These are phyloP conservation scores for Papilio demoleus DNA, from an alignment of 2,888 invertebrate species.

Conservation along the genomic window DNA sequence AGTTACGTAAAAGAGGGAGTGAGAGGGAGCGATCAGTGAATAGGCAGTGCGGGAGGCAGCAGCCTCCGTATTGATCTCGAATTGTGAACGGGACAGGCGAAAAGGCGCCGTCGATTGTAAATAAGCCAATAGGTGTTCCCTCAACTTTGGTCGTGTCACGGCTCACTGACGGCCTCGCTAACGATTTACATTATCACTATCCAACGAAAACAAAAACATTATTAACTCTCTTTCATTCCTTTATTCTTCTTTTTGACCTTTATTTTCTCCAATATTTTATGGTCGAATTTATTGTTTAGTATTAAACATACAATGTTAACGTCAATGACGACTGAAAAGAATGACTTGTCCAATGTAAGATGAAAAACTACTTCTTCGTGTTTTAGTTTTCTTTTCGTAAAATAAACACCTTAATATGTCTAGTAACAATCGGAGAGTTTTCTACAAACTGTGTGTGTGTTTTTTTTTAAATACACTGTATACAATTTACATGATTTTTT, in stretches of 20 bases:
- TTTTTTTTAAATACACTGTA: no score
- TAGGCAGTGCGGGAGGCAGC: constrained; percentile 56
- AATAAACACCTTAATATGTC: no score
- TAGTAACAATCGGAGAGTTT: no score
- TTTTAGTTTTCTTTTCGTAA: no score
- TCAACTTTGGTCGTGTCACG: constrained; percentile 51
- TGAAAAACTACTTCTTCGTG: no score
- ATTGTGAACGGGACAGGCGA: constrained; percentile 60
- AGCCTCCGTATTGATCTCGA: constrained; percentile 75
- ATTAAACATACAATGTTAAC: background rate
- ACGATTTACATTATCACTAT: constrained; percentile 4
- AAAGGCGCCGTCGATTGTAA: constrained; percentile 56
- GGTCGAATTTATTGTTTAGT: no score
- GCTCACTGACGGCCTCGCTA: constrained; percentile 40
- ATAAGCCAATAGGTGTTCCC: constrained; percentile 57
- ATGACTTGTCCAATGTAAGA: no score
- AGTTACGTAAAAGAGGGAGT: constrained; percentile 37
- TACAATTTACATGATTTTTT: no score
- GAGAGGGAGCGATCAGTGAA: constrained; percentile 45
- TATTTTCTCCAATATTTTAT: background rate
- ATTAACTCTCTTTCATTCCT: background rate
- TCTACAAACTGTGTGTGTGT: no score
- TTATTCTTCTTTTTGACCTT: background rate
- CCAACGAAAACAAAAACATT: constrained; percentile 7
- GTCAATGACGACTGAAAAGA: background rate